Conservation (phyloP, 2,113 vertebrate genomes). For the Daubentonia madagascariensis region DNA sequence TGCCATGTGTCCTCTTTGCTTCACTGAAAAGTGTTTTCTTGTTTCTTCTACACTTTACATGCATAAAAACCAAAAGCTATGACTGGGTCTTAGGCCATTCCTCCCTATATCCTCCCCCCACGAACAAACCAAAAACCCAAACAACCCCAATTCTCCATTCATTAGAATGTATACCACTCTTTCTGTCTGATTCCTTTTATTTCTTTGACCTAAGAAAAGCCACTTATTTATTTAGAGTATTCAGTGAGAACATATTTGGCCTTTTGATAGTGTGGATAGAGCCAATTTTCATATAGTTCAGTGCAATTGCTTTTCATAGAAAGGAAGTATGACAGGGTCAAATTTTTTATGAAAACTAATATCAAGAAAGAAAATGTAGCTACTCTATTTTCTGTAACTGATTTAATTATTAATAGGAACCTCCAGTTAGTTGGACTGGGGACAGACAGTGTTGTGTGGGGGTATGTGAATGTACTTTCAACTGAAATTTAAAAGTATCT, state of each 20-base stretch:
- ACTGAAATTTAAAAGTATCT: background rate
- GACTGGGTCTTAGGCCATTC: background rate
- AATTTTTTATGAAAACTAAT: background rate
- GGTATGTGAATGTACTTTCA: background rate
- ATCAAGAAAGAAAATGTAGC: background rate
- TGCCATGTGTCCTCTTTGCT: background rate
- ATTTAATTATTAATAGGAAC: slow-evolving; percentile 11
- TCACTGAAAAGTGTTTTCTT: background rate
- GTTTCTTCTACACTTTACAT: background rate
- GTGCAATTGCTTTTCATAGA: background rate
- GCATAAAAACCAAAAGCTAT: background rate
- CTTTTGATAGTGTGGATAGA: background rate
- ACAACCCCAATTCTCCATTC: background rate
- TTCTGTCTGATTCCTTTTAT: background rate
- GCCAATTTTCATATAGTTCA: slow-evolving; percentile 6
- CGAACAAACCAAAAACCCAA: background rate
- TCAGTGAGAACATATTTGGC: background rate
- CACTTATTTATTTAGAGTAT: background rate
- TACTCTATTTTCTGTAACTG: background rate
- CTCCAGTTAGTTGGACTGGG: background rate
- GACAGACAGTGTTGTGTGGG: background rate
- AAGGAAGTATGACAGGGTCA: background rate
- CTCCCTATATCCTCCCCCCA: rapidly evolving
- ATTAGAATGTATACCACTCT: background rate
- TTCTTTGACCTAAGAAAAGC: slow-evolving; percentile 2